Percentiles rank a stretch among this genome's conserved stretches.
Conservation (phyloP, 2,888 invertebrate genomes). For the Abscondita cerata region DNA sequence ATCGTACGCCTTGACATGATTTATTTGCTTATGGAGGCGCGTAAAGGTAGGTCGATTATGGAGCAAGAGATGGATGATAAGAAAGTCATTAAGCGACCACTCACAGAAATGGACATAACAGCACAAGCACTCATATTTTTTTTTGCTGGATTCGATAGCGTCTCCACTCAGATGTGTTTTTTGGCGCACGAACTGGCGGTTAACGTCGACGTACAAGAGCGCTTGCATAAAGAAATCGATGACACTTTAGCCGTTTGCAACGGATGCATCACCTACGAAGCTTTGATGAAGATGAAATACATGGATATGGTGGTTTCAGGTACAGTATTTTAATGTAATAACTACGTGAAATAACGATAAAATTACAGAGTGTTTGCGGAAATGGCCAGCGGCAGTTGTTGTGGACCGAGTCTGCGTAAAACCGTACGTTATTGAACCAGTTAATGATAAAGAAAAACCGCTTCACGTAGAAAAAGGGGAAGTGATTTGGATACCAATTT, state of each 20-base stretch:
- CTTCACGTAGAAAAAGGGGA: constrained; percentile 50
- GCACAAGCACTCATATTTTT: constrained; percentile 13
- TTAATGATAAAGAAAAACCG: constrained; percentile 13
- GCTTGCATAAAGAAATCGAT: constrained; percentile 3
- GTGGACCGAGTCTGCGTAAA: constrained; percentile 54
- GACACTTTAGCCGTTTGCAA: neutral
- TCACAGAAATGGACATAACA: constrained; percentile 1
- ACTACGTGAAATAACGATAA: neutral
- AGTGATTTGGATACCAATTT: constrained; percentile 49
- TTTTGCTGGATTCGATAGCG: constrained; percentile 10
- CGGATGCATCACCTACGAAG: neutral
- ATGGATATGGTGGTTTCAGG: constrained; percentile 7
- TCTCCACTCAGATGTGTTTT: constrained; percentile 12
- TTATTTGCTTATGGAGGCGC: constrained; percentile 5
- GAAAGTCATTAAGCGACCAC: neutral
- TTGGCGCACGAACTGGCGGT: constrained; percentile 4
- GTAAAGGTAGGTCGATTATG: neutral
- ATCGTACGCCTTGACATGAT: neutral
- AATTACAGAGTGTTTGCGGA: constrained; percentile 54
- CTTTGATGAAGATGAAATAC: constrained; percentile 3
- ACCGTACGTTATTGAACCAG: constrained; percentile 51
- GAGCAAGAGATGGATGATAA: neutral
- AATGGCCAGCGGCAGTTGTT: constrained; percentile 55
- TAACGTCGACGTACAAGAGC: constrained; percentile 2
- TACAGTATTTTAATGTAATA: neutral